A percentile compares a stretch with the other conserved stretches of the same genome.
phyloP scores from a whole-genome alignment of 2,888 invertebrate species.

The Drosophila nigricruria region DNA sequence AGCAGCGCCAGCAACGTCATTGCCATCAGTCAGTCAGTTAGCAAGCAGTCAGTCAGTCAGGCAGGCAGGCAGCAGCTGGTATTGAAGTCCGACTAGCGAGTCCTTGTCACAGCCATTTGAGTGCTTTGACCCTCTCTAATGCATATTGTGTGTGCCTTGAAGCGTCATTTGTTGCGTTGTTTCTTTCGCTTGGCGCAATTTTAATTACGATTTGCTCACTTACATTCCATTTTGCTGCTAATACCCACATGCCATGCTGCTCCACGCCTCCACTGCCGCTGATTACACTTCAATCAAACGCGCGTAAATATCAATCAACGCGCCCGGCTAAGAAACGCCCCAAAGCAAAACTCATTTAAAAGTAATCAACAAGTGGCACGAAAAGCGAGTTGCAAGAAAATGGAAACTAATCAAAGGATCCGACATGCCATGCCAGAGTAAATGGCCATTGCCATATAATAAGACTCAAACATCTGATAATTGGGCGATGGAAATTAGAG shows the following conservation, averaged over 20 bases:
- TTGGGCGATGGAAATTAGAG: not conserved
- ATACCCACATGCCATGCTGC: conserved; percentile 45
- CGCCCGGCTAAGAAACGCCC: conserved; percentile 55
- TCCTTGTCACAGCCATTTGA: conserved; percentile 49
- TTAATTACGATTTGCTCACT: conserved; percentile 80
- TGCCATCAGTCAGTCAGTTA: conserved; percentile 62
- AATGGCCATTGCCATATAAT: not conserved
- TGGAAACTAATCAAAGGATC: conserved; percentile 47
- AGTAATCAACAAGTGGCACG: conserved; percentile 76
- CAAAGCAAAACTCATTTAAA: conserved; percentile 76
- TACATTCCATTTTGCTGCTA: conserved; percentile 74
- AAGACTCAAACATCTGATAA: not conserved
- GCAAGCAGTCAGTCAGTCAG: not conserved
- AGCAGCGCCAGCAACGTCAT: conserved; percentile 67
- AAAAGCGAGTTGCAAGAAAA: conserved; percentile 43
- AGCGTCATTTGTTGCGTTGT: conserved; percentile 68
- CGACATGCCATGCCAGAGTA: not conserved
- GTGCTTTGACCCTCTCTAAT: conserved; percentile 72
- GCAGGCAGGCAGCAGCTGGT: conserved; percentile 8
- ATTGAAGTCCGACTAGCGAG: conserved; percentile 12
- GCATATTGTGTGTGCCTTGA: conserved; percentile 74
- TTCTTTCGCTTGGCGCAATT: conserved; percentile 61
- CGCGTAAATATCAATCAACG: conserved; percentile 79
- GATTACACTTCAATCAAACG: conserved; percentile 80
- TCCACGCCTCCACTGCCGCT: conserved; percentile 47